Conservation (phyloP, 1,140 invertebrate genomes). For the Bombus balteatus region DNA sequence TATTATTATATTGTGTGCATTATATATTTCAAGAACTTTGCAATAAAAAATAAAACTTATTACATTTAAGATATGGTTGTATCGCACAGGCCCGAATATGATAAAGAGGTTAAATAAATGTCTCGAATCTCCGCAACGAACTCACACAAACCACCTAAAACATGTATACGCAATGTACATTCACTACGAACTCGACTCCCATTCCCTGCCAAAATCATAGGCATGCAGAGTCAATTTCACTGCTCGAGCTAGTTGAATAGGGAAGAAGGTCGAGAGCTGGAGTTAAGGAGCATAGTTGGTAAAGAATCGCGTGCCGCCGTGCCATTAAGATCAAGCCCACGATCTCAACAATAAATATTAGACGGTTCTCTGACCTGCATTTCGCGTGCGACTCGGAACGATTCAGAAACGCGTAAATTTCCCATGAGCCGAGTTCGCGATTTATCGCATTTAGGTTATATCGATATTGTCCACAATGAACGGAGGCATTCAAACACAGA, state of each 20-base stretch:
- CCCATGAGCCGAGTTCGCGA: not conserved
- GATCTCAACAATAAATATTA: conserved; percentile 39
- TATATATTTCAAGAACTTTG: too few species aligned
- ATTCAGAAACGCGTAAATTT: not conserved
- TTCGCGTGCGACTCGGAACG: conserved; percentile 1
- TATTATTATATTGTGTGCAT: too few species aligned
- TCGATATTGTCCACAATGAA: too few species aligned
- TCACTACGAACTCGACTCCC: not conserved
- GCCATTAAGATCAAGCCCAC: conserved; percentile 16
- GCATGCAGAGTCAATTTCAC: not conserved
- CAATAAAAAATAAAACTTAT: too few species aligned
- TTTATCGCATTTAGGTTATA: not conserved
- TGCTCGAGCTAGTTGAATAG: not conserved
- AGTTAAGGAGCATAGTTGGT: conserved; percentile 1
- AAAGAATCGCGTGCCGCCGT: conserved; percentile 19
- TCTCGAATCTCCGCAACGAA: not conserved
- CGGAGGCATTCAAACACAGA: not conserved
- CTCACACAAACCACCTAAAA: not conserved
- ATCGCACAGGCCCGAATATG: too few species aligned
- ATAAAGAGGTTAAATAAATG: too few species aligned
- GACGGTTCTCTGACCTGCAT: conserved; percentile 37
- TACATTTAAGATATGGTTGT: too few species aligned
- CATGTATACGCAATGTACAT: not conserved
- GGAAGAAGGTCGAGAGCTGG: not conserved
- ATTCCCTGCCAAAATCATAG: not conserved